These are phyloP conservation scores for Villa cingulata DNA, from an alignment of 2,888 invertebrate genomes.

Conservation along the genomic window DNA sequence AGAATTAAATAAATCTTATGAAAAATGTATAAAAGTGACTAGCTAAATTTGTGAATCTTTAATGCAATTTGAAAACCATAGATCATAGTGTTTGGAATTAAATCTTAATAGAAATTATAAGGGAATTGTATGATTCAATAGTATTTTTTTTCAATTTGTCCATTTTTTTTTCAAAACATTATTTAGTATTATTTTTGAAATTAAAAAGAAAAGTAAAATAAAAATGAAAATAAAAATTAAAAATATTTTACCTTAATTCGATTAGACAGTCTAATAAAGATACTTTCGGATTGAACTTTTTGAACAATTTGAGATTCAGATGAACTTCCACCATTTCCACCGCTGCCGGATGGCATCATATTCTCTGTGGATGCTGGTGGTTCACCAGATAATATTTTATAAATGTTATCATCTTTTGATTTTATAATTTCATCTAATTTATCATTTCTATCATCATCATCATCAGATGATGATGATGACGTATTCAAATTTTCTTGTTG, in stretches of 20 bases:
- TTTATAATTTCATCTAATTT: constrained; percentile 2
- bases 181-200: no score
- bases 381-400: constrained; percentile 26
- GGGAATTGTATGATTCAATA: no score
- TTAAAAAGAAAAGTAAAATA: no score
- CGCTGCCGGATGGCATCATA: constrained; percentile 11
- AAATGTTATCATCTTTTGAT: constrained; percentile 32
- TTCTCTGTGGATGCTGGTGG: constrained; percentile 12
- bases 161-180: no score
- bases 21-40: no score
- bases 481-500: not conserved
- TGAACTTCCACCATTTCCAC: constrained; percentile 7
- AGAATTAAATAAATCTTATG: no score
- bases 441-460: constrained; percentile 7
- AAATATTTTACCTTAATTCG: constrained; percentile 76
- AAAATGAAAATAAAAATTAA: no score
- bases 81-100: no score
- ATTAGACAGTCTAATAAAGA: constrained; percentile 90
- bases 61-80: no score
- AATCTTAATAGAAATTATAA: no score
- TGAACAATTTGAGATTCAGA: constrained; percentile 12
- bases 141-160: no score
- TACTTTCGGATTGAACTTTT: constrained; percentile 70
- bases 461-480: not conserved
- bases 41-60: no score